Conservation (phyloP, 2,113 vertebrate species). For the Anseranas semipalmata region DNA sequence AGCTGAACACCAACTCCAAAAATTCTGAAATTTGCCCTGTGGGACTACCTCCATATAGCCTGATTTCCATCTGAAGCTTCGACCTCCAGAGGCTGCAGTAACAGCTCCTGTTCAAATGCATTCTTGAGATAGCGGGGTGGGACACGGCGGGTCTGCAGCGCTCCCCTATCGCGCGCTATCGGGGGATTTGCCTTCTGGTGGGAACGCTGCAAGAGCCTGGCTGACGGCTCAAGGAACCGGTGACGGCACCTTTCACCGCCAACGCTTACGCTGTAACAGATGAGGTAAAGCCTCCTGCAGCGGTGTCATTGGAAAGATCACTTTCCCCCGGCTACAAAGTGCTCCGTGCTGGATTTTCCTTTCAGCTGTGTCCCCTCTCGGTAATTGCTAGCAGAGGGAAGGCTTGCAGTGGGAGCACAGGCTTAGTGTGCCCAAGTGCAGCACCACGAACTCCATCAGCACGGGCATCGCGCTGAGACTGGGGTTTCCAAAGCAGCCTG, state of each 20-base stretch:
- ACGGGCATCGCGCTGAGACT: accelerated
- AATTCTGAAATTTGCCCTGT: constrained; percentile 39
- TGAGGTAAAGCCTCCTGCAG: background rate
- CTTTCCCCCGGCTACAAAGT: constrained; percentile 2
- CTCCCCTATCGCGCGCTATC: background rate
- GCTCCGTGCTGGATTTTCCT: background rate
- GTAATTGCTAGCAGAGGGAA: background rate
- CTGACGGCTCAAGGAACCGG: constrained; percentile 31
- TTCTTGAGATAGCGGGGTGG: constrained; percentile 60
- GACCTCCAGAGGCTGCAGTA: constrained; percentile 15
- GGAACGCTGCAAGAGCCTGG: background rate
- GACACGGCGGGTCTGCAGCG: background rate
- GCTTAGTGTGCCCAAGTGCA: background rate
- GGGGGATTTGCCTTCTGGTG: constrained; percentile 20
- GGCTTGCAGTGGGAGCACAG: background rate
- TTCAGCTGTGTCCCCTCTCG: background rate
- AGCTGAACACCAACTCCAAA: constrained; percentile 40
- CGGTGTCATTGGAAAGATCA: background rate
- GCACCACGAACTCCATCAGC: accelerated
- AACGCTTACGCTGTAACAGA: background rate
- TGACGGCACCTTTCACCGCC: constrained; percentile 48
- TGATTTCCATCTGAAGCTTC: constrained; percentile 49
- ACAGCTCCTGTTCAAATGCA: constrained; percentile 43
- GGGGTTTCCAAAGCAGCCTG: background rate
- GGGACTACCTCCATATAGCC: constrained; percentile 8